A percentile compares a stretch with the other conserved stretches of the same genome.
These are phyloP conservation scores for Pseudopipra pipra DNA, from an alignment of 2,113 vertebrate genomes.

Conservation along the genomic window DNA sequence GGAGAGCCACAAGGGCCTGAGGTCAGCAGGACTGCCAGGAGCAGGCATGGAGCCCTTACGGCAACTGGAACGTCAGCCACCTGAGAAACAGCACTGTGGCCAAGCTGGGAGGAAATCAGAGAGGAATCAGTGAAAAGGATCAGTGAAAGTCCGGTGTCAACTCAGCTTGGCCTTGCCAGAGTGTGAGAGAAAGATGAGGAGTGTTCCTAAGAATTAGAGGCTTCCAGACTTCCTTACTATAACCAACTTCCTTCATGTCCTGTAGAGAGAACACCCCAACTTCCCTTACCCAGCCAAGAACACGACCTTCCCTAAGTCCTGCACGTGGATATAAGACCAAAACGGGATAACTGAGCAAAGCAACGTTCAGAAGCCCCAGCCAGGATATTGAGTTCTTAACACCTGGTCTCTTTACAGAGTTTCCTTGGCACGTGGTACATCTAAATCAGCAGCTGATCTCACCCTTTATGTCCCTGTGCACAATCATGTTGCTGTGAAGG, in stretches of 20 bases:
- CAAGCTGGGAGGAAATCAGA: background rate
- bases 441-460: background rate
- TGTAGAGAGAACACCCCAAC: background rate
- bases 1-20: background rate
- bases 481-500: constrained; percentile 98
- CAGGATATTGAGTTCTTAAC: background rate
- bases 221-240: background rate
- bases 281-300: background rate
- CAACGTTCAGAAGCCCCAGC: background rate
- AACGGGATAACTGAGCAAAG: background rate
- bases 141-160: background rate
- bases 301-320: background rate
- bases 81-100: background rate
- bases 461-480: constrained; percentile 98
- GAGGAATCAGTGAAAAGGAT: background rate
- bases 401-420: background rate
- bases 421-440: background rate
- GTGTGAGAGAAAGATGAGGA: background rate
- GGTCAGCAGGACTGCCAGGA: background rate
- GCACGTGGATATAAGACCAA: background rate
- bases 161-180: background rate
- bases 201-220: background rate
- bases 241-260: background rate
- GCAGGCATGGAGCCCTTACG: background rate
- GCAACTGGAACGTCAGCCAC: background rate